These are phyloP conservation scores for Columba janthina DNA, from an alignment of 2,113 vertebrate genomes.

Conservation along the genomic window DNA sequence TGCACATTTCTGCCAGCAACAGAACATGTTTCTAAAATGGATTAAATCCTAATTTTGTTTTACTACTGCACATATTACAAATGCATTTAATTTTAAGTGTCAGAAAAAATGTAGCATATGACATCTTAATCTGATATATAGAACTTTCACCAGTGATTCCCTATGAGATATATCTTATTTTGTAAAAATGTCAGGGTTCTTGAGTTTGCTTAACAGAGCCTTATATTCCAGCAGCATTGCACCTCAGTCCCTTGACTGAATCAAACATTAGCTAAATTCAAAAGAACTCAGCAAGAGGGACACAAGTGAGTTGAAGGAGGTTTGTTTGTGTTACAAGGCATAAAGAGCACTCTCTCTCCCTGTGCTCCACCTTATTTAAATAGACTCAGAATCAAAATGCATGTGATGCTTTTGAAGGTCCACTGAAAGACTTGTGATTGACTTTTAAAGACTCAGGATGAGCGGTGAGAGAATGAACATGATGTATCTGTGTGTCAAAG, in stretches of 20 bases:
- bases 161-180: background rate
- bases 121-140: constrained; percentile 30
- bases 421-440: background rate
- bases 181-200: background rate
- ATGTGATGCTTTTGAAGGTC: background rate
- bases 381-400: background rate
- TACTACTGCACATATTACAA: constrained; percentile 57
- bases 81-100: constrained; percentile 70
- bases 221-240: background rate
- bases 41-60: constrained; percentile 65
- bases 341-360: background rate
- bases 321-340: background rate
- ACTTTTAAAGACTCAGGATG: background rate
- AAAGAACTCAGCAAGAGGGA: background rate
- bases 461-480: background rate
- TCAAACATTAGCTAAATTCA: background rate
- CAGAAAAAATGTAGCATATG: constrained; percentile 59
- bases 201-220: background rate
- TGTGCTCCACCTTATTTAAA: background rate
- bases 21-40: constrained; percentile 45
- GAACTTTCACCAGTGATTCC: constrained; percentile 16
- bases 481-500: constrained; percentile 8
- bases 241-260: background rate
- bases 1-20: constrained; percentile 13
- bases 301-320: background rate